Evolutionary conservation across 2,113 vertebrate species (phyloP).

Genomic region (Chrysochloris asiatica): DNA sequence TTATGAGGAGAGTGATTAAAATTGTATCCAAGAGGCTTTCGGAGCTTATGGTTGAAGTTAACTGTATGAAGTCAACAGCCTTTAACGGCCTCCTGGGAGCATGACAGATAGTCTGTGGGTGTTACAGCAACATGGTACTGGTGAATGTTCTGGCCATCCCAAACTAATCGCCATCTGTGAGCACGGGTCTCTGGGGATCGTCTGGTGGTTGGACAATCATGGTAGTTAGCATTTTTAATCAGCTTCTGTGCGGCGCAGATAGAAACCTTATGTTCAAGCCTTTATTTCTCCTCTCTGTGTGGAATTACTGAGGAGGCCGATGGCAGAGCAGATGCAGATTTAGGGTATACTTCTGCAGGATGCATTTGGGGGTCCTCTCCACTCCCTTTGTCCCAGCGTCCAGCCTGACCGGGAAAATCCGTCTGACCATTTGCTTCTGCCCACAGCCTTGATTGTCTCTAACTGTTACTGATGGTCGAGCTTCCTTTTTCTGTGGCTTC

Average conservation of each 20-base stretch:
- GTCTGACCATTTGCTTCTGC: neutral
- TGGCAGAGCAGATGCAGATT: constrained; percentile 15
- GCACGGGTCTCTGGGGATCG: constrained; percentile 86
- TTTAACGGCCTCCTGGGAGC: constrained; percentile 88
- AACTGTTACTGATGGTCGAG: neutral
- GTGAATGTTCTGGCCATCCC: constrained; percentile 89
- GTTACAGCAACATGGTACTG: constrained; percentile 87
- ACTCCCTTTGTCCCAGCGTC: neutral
- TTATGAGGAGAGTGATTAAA: constrained; percentile 89
- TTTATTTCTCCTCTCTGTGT: constrained; percentile 79
- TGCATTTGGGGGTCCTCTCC: neutral
- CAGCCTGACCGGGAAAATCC: constrained; percentile 24
- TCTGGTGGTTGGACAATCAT: constrained; percentile 89
- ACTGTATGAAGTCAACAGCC: constrained; percentile 89
- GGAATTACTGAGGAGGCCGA: constrained; percentile 76
- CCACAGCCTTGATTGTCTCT: neutral
- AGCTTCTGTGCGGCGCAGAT: constrained; percentile 87
- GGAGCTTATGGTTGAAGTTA: constrained; percentile 92
- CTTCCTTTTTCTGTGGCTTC: neutral
- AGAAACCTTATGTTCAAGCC: constrained; percentile 88
- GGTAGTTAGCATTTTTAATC: constrained; percentile 92
- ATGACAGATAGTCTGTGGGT: constrained; percentile 90
- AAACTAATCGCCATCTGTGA: constrained; percentile 91
- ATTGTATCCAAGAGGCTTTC: constrained; percentile 89
- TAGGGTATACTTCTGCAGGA: neutral